Percentiles rank a stretch among this genome's conserved stretches.
phyloP scores from a whole-genome alignment of 2,113 vertebrate genomes.

The Notothenia rossii region DNA sequence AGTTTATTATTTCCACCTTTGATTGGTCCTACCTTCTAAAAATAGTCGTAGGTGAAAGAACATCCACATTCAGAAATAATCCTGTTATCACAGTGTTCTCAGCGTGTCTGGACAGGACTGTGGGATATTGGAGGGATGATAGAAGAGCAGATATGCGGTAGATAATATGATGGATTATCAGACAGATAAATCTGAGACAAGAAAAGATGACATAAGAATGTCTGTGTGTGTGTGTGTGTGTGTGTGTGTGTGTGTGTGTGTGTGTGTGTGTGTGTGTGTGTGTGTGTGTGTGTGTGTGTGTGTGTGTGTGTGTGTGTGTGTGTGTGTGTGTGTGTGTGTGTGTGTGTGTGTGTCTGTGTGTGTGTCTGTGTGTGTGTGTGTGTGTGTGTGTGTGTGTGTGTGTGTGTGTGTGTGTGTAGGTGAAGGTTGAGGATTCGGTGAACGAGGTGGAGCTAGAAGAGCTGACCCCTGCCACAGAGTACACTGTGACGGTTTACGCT shows the following conservation, averaged over 20 bases:
- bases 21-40: conserved; percentile 4
- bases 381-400: conserved; percentile 4
- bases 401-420: conserved; percentile 76
- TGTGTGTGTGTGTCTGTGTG: too few relatives aligned
- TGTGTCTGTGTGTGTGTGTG: too few relatives aligned
- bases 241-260: neutral
- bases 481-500: conserved; percentile 96
- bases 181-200: neutral
- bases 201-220: neutral
- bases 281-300: too few relatives aligned
- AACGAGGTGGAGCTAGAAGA: conserved; percentile 90
- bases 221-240: neutral
- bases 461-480: conserved; percentile 92
- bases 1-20: neutral
- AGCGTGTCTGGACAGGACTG: conserved; percentile 10
- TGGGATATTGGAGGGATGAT: neutral
- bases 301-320: too few relatives aligned
- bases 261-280: too few relatives aligned
- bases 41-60: neutral
- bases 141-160: neutral
- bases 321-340: too few relatives aligned
- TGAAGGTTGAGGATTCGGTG: conserved; percentile 90
- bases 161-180: neutral
- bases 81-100: neutral
- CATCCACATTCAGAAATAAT: neutral